Conservation (phyloP, 2,113 vertebrate genomes). For the Hippopotamus amphibius region DNA sequence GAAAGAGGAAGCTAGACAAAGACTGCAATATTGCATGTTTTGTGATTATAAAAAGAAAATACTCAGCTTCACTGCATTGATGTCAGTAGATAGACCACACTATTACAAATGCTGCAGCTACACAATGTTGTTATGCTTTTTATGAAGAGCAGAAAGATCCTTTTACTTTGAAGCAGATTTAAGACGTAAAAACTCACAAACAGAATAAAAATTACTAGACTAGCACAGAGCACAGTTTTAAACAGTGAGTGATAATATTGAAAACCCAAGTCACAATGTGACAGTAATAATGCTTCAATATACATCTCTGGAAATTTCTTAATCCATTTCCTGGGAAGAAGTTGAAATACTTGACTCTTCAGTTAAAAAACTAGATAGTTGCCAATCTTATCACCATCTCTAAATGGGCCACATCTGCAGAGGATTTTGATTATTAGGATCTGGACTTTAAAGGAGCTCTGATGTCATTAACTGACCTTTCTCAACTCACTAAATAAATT, state of each 20-base stretch:
- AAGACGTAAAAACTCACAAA: conserved; percentile 7
- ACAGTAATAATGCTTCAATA: conserved; percentile 36
- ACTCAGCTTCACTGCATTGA: background rate
- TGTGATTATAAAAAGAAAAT: background rate
- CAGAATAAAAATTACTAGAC: conserved; percentile 29
- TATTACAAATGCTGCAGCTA: background rate
- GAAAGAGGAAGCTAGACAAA: background rate
- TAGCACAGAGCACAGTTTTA: background rate
- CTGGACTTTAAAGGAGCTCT: conserved; percentile 36
- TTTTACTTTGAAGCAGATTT: conserved; percentile 32
- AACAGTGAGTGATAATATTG: background rate
- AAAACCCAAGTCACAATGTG: background rate
- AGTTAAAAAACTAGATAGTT: conserved; percentile 38
- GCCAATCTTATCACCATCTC: conserved; percentile 1
- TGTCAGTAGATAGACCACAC: background rate
- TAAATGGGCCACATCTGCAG: conserved; percentile 24
- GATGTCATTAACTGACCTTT: background rate
- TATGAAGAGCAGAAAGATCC: background rate
- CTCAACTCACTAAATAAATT: conserved; percentile 62
- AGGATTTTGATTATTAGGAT: conserved; percentile 39
- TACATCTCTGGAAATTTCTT: conserved; percentile 42
- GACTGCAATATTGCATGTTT: background rate
- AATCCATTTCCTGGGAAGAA: conserved; percentile 31
- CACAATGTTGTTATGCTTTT: background rate
- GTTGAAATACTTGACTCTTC: background rate